phyloP scores from a whole-genome alignment of 2,888 invertebrate species.

The Rosalia funebris region DNA sequence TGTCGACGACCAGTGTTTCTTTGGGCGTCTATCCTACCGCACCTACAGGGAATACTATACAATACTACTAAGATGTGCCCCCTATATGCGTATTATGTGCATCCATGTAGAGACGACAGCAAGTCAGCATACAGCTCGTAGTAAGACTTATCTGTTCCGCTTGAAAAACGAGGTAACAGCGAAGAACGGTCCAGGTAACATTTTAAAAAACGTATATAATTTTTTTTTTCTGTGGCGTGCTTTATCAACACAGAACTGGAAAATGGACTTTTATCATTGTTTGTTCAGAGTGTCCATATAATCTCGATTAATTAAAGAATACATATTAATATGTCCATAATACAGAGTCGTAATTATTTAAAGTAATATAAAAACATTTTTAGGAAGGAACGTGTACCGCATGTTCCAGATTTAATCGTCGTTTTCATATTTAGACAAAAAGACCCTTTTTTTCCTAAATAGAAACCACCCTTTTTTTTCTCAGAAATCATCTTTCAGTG shows the following conservation, averaged over 20 bases:
- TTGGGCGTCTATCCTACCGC: conserved; percentile 52
- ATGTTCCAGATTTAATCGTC: too few relatives aligned
- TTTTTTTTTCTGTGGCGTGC: conserved; percentile 47
- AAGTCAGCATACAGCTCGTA: conserved; percentile 27
- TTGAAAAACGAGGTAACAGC: conserved; percentile 51
- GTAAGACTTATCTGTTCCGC: conserved; percentile 43
- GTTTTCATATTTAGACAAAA: too few relatives aligned
- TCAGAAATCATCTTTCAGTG: too few relatives aligned
- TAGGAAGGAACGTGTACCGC: too few relatives aligned
- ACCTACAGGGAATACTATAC: conserved; percentile 57
- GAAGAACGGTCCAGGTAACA: conserved; percentile 58
- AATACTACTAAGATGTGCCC: conserved; percentile 55
- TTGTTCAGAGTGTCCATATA: too few relatives aligned
- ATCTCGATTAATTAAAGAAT: too few relatives aligned
- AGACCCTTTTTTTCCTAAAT: too few relatives aligned
- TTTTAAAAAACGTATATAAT: conserved; percentile 52
- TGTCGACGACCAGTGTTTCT: conserved; percentile 27
- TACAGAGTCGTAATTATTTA: too few relatives aligned
- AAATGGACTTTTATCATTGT: too few relatives aligned
- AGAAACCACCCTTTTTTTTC: too few relatives aligned
- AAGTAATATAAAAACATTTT: too few relatives aligned
- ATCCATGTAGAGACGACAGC: conserved; percentile 40
- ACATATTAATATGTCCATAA: too few relatives aligned
- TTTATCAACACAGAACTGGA: conserved; percentile 42
- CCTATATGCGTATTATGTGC: conserved; percentile 53